Evolutionary conservation across 37 sponge, comb jelly and placozoan genomes (phyloP).

Genomic region (Aphrocallistes beatrix): DNA sequence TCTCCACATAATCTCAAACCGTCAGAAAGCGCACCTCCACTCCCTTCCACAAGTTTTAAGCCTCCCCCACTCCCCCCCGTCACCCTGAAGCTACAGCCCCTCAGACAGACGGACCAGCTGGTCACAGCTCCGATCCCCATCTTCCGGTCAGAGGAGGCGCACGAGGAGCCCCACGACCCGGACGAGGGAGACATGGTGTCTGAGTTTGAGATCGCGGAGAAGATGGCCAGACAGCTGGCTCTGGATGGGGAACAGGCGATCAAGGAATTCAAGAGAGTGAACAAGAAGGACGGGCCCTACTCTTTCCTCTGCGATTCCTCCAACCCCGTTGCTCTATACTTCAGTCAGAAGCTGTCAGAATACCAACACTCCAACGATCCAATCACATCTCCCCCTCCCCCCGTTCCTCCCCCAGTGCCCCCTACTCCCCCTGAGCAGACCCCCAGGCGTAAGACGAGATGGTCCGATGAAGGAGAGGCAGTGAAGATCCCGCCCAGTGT

Average conservation of each 20-base stretch:
- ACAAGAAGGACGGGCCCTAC: background rate
- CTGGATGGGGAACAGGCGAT: background rate
- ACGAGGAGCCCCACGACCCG: background rate
- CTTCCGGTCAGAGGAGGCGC: background rate
- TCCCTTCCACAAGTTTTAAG: too few relatives aligned
- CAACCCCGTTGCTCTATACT: background rate
- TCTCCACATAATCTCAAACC: too few relatives aligned
- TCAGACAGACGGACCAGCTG: background rate
- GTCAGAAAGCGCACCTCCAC: too few relatives aligned
- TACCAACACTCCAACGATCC: background rate
- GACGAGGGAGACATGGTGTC: background rate
- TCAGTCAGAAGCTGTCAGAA: background rate
- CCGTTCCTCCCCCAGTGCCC: background rate
- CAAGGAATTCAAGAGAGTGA: background rate
- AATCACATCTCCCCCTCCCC: background rate
- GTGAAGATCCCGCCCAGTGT: background rate
- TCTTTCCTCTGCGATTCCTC: background rate
- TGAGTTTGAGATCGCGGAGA: background rate
- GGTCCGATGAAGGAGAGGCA: background rate
- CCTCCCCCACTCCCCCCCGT: background rate
- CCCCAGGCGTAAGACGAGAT: background rate
- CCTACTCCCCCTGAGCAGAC: background rate
- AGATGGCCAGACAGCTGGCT: background rate
- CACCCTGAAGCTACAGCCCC: background rate
- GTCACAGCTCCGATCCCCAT: background rate